Percentiles rank a stretch among this genome's conserved stretches.
phyloP scores from a whole-genome alignment of 2,797 vertebrate species.

The Semaprochilodus insignis region DNA sequence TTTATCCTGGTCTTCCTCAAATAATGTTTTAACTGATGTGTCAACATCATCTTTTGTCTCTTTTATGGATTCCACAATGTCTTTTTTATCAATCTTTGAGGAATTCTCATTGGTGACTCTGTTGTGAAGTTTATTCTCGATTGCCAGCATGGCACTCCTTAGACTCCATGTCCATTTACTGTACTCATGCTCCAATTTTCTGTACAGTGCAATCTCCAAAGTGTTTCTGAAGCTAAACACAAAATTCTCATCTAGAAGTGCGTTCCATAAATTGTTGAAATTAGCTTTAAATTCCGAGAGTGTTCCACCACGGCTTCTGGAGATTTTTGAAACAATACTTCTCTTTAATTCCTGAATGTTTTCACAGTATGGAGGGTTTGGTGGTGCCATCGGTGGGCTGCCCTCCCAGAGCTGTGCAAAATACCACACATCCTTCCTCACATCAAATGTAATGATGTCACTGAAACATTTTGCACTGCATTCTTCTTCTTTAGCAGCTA shows the following conservation, averaged over 20 bases:
- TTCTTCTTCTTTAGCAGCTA: constrained; percentile 74
- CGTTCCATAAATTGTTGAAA: constrained; percentile 73
- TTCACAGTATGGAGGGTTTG: constrained; percentile 78
- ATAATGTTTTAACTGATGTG: constrained; percentile 64
- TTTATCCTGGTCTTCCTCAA: constrained; percentile 65
- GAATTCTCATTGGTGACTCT: constrained; percentile 61
- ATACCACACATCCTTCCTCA: constrained; percentile 75
- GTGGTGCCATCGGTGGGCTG: constrained; percentile 80
- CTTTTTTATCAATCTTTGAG: background rate
- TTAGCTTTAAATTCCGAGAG: constrained; percentile 71
- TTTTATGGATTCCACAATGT: constrained; percentile 46
- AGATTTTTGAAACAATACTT: constrained; percentile 58
- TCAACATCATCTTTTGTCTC: constrained; percentile 47
- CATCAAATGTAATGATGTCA: constrained; percentile 77
- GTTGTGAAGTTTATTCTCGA: constrained; percentile 66
- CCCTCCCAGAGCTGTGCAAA: constrained; percentile 72
- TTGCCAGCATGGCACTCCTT: constrained; percentile 67
- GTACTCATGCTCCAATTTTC: constrained; percentile 69
- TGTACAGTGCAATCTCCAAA: constrained; percentile 71
- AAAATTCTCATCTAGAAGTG: constrained; percentile 79
- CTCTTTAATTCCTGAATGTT: constrained; percentile 75
- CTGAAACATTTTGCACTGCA: constrained; percentile 68
- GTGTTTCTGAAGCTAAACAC: constrained; percentile 83
- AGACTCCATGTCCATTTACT: constrained; percentile 75
- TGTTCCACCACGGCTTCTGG: constrained; percentile 53